Percentiles rank a stretch among this genome's conserved stretches.
Conservation (phyloP, 2,113 vertebrate species). For the Crotalus tigris region DNA sequence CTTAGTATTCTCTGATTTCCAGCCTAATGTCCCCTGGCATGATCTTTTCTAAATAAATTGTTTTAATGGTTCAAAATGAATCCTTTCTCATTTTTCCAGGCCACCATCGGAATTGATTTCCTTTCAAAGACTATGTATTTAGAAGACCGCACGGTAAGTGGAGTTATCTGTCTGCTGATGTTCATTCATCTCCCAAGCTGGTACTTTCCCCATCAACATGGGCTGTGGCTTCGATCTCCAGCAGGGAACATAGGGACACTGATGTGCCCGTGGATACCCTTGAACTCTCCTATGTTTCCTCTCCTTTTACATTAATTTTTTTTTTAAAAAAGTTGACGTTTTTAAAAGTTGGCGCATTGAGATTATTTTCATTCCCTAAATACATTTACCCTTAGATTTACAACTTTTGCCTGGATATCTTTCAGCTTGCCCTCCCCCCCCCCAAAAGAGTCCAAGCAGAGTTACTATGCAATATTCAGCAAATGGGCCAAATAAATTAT, state of each 20-base stretch:
- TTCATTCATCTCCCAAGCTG: background rate
- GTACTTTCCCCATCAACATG: background rate
- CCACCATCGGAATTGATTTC: slow-evolving; percentile 93
- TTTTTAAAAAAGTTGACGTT: background rate
- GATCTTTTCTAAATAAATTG: background rate
- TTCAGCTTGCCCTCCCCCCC: background rate
- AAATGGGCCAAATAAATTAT: background rate
- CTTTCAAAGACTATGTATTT: slow-evolving; percentile 96
- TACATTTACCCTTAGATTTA: background rate
- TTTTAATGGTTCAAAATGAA: background rate
- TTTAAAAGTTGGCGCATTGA: background rate
- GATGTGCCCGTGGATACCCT: background rate
- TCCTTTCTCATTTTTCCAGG: slow-evolving; percentile 62
- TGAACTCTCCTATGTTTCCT: background rate
- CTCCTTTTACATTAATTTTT: background rate
- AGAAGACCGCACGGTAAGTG: slow-evolving; percentile 89
- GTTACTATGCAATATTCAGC: background rate
- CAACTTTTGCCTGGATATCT: background rate
- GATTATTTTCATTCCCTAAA: background rate
- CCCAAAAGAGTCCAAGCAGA: background rate
- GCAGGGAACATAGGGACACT: too few relatives aligned
- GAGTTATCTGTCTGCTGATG: background rate
- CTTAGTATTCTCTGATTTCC: background rate
- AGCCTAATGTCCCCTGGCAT: background rate
- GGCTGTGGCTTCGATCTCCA: background rate